Percentiles rank a stretch among this genome's conserved stretches.
These are phyloP conservation scores for Aphidius gifuensis DNA, from an alignment of 1,140 invertebrate species.

Conservation along the genomic window DNA sequence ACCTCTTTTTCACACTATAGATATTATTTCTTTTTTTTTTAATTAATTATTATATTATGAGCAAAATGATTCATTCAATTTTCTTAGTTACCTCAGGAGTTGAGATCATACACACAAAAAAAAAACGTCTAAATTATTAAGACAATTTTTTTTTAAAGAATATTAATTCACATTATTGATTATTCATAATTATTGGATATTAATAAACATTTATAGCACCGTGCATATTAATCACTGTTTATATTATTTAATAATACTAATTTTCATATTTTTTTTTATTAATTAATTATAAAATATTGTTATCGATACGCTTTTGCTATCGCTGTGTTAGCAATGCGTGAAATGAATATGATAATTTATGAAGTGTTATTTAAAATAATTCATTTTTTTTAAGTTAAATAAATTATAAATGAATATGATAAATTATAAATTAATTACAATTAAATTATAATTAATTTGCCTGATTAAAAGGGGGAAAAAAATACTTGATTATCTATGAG, in stretches of 20 bases:
- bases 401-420: neutral
- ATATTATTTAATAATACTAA: slow-evolving; percentile 17
- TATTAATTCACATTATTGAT: slow-evolving; percentile 20
- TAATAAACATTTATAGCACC: slow-evolving; percentile 22
- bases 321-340: slow-evolving; percentile 5
- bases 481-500: neutral
- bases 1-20: slow-evolving; percentile 23
- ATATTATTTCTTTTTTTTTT: slow-evolving; percentile 25
- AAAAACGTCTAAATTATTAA: too few relatives aligned
- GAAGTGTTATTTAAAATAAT: slow-evolving; percentile 24
- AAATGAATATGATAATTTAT: slow-evolving; percentile 24
- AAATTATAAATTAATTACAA: slow-evolving; percentile 3
- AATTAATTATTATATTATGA: slow-evolving; percentile 21
- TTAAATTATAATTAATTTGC: neutral
- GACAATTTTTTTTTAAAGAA: too few relatives aligned
- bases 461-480: neutral
- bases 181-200: slow-evolving; percentile 33
- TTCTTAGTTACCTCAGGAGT: slow-evolving; percentile 52
- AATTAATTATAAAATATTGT: slow-evolving; percentile 5
- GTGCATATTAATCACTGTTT: slow-evolving; percentile 20
- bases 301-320: neutral
- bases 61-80: slow-evolving; percentile 11
- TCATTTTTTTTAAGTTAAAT: neutral
- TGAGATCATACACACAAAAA: slow-evolving; percentile 51
- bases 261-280: slow-evolving; percentile 7